phyloP scores from a whole-genome alignment of 2,797 vertebrate species.

The Chloroceryle amazona region DNA sequence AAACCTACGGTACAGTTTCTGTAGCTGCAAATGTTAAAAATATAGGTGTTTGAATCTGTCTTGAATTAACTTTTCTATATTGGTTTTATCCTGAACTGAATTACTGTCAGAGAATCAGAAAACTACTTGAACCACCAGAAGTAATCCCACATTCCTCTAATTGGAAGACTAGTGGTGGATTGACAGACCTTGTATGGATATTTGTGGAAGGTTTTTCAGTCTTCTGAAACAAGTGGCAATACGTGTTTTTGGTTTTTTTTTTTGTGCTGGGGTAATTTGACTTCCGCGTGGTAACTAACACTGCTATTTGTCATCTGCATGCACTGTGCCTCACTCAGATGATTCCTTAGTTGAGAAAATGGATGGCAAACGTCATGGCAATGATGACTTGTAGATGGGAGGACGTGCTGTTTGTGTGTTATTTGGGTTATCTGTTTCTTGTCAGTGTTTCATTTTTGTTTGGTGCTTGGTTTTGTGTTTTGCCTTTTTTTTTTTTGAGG shows the following conservation, averaged over 20 bases:
- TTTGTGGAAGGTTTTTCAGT: neutral
- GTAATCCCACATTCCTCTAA: neutral
- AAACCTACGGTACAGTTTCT: neutral
- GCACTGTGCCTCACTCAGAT: neutral
- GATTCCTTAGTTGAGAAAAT: neutral
- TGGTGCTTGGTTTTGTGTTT: too few species aligned
- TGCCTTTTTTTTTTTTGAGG: too few species aligned
- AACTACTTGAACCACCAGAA: neutral
- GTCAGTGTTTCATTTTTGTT: neutral
- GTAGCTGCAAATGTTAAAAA: neutral
- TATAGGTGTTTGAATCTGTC: neutral
- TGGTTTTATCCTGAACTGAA: neutral
- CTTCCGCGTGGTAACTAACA: neutral
- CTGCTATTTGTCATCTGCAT: neutral
- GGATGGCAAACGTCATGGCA: neutral
- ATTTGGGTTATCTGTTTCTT: neutral
- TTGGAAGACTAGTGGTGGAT: neutral
- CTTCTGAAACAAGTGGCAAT: neutral
- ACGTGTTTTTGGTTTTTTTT: neutral
- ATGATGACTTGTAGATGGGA: neutral
- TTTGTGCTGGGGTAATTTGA: neutral
- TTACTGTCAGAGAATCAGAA: neutral
- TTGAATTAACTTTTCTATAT: neutral
- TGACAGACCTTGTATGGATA: neutral
- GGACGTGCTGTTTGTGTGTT: neutral